Percentiles rank a stretch among this genome's conserved stretches.
phyloP scores from a whole-genome alignment of 2,888 invertebrate genomes.

The Temnothorax rugatulus region DNA sequence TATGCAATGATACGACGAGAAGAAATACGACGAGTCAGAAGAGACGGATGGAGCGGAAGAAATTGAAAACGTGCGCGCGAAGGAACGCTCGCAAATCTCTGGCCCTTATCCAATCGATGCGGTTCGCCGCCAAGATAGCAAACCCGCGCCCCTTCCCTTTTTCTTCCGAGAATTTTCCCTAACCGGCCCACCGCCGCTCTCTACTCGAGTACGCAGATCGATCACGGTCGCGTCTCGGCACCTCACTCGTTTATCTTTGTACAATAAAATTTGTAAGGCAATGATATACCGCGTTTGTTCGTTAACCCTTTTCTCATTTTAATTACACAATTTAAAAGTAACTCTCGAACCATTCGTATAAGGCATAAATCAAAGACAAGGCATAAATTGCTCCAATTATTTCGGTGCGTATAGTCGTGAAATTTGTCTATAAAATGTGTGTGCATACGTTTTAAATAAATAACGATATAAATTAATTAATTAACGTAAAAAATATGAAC shows the following conservation, averaged over 20 bases:
- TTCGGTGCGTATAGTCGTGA: not conserved
- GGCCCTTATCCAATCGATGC: conserved; percentile 73
- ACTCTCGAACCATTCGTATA: not conserved
- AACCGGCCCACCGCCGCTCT: not conserved
- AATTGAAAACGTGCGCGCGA: conserved; percentile 53
- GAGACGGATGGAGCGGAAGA: conserved; percentile 49
- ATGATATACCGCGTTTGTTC: conserved; percentile 15
- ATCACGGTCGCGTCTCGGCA: conserved; percentile 55
- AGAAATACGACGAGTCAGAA: conserved; percentile 45
- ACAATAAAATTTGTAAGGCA: conserved; percentile 70
- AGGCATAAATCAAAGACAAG: not conserved
- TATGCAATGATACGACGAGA: conserved; percentile 29
- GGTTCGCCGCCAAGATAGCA: conserved; percentile 66
- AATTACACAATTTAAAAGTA: conserved; percentile 14
- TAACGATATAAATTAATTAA: not conserved
- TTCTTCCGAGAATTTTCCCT: conserved; percentile 47
- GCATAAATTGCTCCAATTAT: not conserved
- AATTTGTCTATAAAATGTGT: not conserved
- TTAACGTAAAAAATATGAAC: not conserved
- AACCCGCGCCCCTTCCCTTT: conserved; percentile 32
- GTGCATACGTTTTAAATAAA: not conserved
- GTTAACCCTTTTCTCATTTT: conserved; percentile 3
- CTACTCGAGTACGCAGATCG: conserved; percentile 32
- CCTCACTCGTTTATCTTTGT: conserved; percentile 68
- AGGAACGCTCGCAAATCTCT: conserved; percentile 66